phyloP scores from a whole-genome alignment of 2,113 vertebrate species.

The Hyaena hyaena region DNA sequence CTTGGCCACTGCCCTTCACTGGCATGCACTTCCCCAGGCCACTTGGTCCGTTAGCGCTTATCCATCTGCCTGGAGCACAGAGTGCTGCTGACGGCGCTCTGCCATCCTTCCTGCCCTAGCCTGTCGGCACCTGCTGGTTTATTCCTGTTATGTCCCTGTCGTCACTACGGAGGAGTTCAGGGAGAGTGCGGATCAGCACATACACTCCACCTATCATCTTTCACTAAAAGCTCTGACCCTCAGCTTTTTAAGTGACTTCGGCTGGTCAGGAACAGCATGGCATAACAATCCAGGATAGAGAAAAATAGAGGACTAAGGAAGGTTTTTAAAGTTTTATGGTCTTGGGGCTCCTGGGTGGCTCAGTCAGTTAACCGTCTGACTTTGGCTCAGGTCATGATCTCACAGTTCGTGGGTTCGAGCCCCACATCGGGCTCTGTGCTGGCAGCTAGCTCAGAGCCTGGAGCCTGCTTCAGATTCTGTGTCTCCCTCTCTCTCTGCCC shows the following conservation, averaged over 20 bases:
- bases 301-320: not conserved
- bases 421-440: too few species aligned
- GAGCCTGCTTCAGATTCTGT: too few species aligned
- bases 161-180: not conserved
- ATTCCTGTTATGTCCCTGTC: not conserved
- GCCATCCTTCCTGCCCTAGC: not conserved
- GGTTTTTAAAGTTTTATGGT: not conserved
- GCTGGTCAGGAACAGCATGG: not conserved
- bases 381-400: too few species aligned
- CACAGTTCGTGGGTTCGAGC: too few species aligned
- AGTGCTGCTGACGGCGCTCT: not conserved
- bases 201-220: not conserved
- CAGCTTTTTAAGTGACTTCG: slow-evolving; percentile 10
- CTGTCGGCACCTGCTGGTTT: not conserved
- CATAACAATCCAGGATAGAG: not conserved
- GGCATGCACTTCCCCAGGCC: not conserved
- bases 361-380: too few species aligned
- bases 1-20: not conserved
- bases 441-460: too few species aligned
- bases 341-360: too few species aligned
- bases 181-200: not conserved
- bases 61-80: not conserved
- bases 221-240: not conserved
- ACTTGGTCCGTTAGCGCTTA: not conserved
- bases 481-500: too few species aligned